Base-by-base conservation (phyloP, 2,113 vertebrate species). In the Bubalus kerabau region DNA sequence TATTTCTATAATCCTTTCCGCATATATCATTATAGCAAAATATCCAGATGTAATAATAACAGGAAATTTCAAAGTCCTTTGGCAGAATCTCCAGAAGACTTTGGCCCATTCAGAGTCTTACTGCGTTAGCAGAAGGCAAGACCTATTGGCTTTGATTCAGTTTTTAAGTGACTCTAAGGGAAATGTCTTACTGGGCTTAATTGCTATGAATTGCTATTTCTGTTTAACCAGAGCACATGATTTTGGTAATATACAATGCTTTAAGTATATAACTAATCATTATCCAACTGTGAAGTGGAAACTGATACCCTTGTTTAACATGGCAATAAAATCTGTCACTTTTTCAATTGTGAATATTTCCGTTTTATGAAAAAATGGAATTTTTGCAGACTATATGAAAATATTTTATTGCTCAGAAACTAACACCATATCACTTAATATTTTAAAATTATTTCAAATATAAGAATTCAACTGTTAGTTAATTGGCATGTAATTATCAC, bases 81-180 rank as follows among this genome's bases (percentile, higher is more conserved):
- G 86, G 93, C 93, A 86, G 88, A 96, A 90, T 3, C 19, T 81
- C 59, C 21, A 90, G 90, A 86, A 84, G 62, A 60, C 14, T 50
- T 89, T 87, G 74, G 74, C 32, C 30, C 36, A 17, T 50, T 74
- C 82, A 94, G n/a, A 94, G 91, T 54, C 76, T 81, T 52, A 36
- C 26, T 30, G 46, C 28, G 15, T 52, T 86, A 91, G 71, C n/a
- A 60, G 62, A 81, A 86, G 32, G 93, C 46, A 91, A 97, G n/a
- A 56, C 15, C 54, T 46, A 16, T 1, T 93, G 95, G 94, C 91
- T 96, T 96, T 32, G 40, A 48, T 94, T 92, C 87, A 91, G 48
- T 48, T 95, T 97, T 92, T 93, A 98, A 98, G 89, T 95, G 92
- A 59, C 87, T 93, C 28, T 71, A 87, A 94, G 60, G 86, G 74